Conservation (phyloP, 2,797 vertebrate species). For the Lepidocolaptes lacrymiger region DNA sequence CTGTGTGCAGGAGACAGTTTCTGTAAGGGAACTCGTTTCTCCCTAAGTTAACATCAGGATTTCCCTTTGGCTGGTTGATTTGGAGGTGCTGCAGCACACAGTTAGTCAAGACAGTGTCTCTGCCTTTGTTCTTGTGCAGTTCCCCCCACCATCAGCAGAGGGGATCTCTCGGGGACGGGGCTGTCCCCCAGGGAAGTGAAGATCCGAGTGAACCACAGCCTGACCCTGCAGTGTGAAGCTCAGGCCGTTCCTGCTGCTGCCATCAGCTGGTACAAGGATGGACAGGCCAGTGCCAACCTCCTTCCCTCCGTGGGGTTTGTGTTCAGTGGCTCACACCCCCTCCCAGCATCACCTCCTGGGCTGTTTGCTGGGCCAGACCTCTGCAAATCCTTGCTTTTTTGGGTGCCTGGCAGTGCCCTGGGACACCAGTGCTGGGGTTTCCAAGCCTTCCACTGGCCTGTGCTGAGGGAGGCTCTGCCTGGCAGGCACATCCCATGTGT, state of each 20-base stretch:
- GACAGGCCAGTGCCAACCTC: conserved; percentile 84
- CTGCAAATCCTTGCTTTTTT: not conserved
- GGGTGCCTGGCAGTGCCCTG: not conserved
- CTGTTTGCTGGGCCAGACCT: not conserved
- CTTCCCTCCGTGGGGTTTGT: not conserved
- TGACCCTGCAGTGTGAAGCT: conserved; percentile 91
- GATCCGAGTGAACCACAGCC: conserved; percentile 90
- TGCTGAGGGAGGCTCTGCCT: not conserved
- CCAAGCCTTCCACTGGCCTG: not conserved
- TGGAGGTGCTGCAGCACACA: not conserved
- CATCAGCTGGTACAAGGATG: conserved; percentile 95
- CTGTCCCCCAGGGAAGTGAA: conserved; percentile 91
- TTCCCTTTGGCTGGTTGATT: not conserved
- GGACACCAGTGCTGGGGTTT: not conserved
- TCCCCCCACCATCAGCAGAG: conserved; percentile 92
- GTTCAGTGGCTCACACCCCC: too few species aligned
- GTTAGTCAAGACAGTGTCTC: not conserved
- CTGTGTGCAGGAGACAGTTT: not conserved
- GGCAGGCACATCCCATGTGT: not conserved
- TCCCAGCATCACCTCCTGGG: too few species aligned
- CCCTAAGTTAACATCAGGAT: not conserved
- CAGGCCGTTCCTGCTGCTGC: conserved; percentile 87
- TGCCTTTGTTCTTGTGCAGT: conserved; percentile 78
- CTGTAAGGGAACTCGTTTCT: not conserved
- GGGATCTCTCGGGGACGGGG: conserved; percentile 83